phyloP scores from a whole-genome alignment of 2,888 invertebrate genomes.

The Nemoura dubitans region DNA sequence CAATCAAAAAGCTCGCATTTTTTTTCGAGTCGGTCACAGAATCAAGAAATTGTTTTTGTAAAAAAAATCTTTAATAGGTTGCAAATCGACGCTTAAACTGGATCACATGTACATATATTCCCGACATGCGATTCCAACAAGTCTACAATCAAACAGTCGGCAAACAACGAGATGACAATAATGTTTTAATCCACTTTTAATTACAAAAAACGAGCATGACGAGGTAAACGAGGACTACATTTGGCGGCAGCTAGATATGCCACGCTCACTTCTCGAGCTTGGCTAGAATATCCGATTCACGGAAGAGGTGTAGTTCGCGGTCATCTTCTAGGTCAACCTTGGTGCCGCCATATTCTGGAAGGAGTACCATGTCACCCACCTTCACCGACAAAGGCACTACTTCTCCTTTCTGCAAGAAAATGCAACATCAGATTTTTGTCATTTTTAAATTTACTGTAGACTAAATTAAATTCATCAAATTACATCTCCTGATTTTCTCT shows the following conservation, averaged over 20 bases:
- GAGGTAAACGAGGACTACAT: slow-evolving; percentile 7
- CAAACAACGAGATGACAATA: neutral
- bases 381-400: slow-evolving; percentile 82
- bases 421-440: slow-evolving; percentile 49
- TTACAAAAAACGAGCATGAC: neutral
- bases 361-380: slow-evolving; percentile 92
- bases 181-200: neutral
- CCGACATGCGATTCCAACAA: neutral
- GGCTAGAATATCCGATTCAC: slow-evolving; percentile 95
- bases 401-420: slow-evolving; percentile 75
- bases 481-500: too few relatives aligned
- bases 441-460: neutral
- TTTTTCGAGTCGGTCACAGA: too few relatives aligned
- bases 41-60: neutral
- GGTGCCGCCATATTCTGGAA: slow-evolving; percentile 99
- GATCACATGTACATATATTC: neutral
- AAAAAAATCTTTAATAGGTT: neutral
- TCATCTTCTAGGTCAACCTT: slow-evolving; percentile 89
- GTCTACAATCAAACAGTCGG: neutral
- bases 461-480: too few relatives aligned
- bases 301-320: slow-evolving; percentile 92
- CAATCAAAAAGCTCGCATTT: too few relatives aligned
- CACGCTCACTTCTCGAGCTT: slow-evolving; percentile 70
- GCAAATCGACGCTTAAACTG: neutral
- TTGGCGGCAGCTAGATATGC: neutral